Evolutionary conservation across 1,140 invertebrate genomes (phyloP), one percentile per base, ranked within the genome.

Genomic region (Trichonephila clavipes): DNA sequence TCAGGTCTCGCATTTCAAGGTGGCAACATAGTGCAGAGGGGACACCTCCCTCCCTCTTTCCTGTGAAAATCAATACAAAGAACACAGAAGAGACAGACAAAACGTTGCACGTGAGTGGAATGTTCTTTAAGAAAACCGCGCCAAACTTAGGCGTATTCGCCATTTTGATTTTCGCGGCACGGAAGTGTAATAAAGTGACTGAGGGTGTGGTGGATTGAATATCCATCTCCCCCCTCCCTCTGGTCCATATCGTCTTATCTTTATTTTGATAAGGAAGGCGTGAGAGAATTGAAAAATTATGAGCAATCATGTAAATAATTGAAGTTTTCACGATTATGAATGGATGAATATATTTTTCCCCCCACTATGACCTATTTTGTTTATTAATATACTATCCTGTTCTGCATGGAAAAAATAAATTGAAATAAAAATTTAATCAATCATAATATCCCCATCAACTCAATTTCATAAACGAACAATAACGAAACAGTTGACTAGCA

Each of bases 1-100:
- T 83, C 90, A 91, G 61, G 90, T 91, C 90, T 91, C 90, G 90
- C 72, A 83, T 91, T 91, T 91, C 90, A 83, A 91, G 90, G 90
- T 91, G 90, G 90, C 90, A 91, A 91, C 59, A 81, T 58, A 61
- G 90, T 51, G 24, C 40, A 51, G 59, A 44, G 59, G 8, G 34
- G 10, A n/a, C 10, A 7, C 59, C 21, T 1, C 14, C 77, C 77
- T 34, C 81, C 40, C 44, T 28, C 34, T n/a, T 58, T 59, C 40
- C 28, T 24, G 59, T 59, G 81, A 91, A 91, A 91, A 91, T 91
- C 90, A 91, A 91, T 91, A 91, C 69, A 64, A 83, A 51, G 77
- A 83, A 83, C 88, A 83, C 72, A 82, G n/a, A 64, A 85, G 24
- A n/a, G 77, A 51, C 58, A 82, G 24, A 85, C 69, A 91, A 91